Conservation (phyloP, 1,140 invertebrate species). For the Carcinoscorpius rotundicauda region DNA sequence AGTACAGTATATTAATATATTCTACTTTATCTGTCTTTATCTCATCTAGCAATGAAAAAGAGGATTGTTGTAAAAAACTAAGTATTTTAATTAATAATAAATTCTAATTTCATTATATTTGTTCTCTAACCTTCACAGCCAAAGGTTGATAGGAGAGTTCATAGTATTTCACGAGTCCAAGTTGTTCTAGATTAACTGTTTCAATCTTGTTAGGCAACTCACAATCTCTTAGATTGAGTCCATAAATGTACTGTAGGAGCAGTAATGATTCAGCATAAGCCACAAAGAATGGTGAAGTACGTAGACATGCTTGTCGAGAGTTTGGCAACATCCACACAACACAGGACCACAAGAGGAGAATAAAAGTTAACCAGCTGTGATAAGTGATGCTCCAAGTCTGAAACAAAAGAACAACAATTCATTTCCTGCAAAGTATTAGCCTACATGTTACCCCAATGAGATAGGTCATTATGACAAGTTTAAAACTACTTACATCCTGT, state of each 20-base stretch:
- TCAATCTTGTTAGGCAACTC: slow-evolving; percentile 55
- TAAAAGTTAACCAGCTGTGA: slow-evolving; percentile 93
- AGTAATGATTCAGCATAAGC: slow-evolving; percentile 77
- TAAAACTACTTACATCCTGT: no score
- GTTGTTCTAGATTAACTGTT: slow-evolving; percentile 60
- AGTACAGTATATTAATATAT: no score
- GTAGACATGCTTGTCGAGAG: slow-evolving; percentile 78
- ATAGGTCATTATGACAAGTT: no score
- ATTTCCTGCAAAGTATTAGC: not conserved
- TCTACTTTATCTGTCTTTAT: no score
- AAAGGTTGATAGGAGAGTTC: slow-evolving; percentile 55
- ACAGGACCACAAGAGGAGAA: slow-evolving; percentile 83
- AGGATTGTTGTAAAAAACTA: no score
- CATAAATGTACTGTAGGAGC: slow-evolving; percentile 78
- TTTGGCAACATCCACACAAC: slow-evolving; percentile 93
- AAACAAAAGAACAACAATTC: slow-evolving; percentile 13
- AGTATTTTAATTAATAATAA: no score
- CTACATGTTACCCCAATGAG: no score
- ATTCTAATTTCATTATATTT: no score
- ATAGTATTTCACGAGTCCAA: slow-evolving; percentile 63
- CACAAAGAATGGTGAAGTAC: slow-evolving; percentile 79
- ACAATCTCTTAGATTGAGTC: slow-evolving; percentile 68
- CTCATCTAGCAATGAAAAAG: no score
- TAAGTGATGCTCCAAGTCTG: slow-evolving; percentile 97
- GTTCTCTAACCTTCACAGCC: slow-evolving; percentile 54